These are phyloP conservation scores for Tetragonula carbonaria DNA, from an alignment of 2,888 invertebrate species.

Conservation along the genomic window DNA sequence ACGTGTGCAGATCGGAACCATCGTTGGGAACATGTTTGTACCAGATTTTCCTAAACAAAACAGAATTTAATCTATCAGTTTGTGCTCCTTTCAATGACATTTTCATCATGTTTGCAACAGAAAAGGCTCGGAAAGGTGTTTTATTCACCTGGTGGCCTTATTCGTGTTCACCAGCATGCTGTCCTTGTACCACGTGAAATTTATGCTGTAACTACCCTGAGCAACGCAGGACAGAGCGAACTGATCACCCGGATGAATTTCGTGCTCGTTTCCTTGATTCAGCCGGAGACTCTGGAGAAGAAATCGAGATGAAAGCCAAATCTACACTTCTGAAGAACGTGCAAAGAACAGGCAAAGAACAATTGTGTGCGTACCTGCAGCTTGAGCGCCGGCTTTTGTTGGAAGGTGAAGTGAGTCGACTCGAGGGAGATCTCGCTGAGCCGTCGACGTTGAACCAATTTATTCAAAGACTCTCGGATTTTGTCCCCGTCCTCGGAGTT, in stretches of 20 bases:
- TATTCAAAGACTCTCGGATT: constrained; percentile 85
- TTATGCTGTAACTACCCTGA: constrained; percentile 90
- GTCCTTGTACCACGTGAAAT: constrained; percentile 93
- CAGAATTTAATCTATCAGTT: not conserved
- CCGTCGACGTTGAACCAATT: constrained; percentile 87
- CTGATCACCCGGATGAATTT: constrained; percentile 89
- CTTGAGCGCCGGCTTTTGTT: constrained; percentile 89
- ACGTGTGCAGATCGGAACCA: constrained; percentile 86
- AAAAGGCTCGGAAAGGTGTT: no score
- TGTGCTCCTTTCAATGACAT: not conserved
- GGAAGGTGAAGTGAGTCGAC: constrained; percentile 89
- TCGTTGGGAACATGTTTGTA: constrained; percentile 84
- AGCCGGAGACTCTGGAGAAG: constrained; percentile 79
- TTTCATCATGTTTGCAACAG: not conserved
- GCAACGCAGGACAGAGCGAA: constrained; percentile 92
- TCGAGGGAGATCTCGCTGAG: constrained; percentile 87
- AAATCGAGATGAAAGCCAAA: not conserved
- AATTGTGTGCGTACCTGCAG: constrained; percentile 86
- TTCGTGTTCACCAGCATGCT: constrained; percentile 90
- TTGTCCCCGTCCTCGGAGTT: constrained; percentile 85
- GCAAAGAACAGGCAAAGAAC: not conserved
- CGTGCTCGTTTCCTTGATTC: constrained; percentile 78
- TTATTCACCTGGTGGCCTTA: constrained; percentile 88
- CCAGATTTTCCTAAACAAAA: constrained; percentile 81
- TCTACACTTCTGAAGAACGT: not conserved